Evolutionary conservation across 2,888 invertebrate genomes (phyloP).

Genomic region (Luperina nickerlii): DNA sequence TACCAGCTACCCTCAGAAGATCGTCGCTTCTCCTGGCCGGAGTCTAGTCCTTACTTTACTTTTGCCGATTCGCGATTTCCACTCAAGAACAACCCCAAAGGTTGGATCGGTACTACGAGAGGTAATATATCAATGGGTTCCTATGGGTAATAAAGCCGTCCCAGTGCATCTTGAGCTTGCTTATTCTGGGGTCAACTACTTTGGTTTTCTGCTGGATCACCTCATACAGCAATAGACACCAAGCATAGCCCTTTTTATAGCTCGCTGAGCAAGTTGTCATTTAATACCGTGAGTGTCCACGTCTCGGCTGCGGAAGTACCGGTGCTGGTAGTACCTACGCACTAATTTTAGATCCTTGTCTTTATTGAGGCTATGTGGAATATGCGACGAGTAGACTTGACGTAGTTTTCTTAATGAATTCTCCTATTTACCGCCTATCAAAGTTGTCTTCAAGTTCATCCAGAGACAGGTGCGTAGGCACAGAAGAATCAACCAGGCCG

Average conservation of each 20-base stretch:
- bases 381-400: not conserved
- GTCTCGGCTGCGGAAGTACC: not conserved
- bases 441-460: not conserved
- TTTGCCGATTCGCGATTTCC: not conserved
- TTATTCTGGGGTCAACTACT: not conserved
- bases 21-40: too few species aligned
- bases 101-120: not conserved
- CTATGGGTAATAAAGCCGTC: not conserved
- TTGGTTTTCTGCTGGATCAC: not conserved
- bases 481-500: slow-evolving; percentile 7
- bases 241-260: not conserved
- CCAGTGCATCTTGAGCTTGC: not conserved
- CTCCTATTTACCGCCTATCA: not conserved
- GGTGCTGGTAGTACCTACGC: not conserved
- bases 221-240: not conserved
- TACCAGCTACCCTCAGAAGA: not conserved
- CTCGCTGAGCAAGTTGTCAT: not conserved
- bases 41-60: not conserved
- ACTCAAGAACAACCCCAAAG: not conserved
- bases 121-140: not conserved
- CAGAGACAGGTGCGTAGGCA: too few species aligned
- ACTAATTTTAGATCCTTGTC: not conserved
- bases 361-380: not conserved
- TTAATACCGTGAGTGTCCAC: not conserved
- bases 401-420: not conserved